Conservation (phyloP, 2,888 invertebrate species). For the Trichogramma dendrolimi region DNA sequence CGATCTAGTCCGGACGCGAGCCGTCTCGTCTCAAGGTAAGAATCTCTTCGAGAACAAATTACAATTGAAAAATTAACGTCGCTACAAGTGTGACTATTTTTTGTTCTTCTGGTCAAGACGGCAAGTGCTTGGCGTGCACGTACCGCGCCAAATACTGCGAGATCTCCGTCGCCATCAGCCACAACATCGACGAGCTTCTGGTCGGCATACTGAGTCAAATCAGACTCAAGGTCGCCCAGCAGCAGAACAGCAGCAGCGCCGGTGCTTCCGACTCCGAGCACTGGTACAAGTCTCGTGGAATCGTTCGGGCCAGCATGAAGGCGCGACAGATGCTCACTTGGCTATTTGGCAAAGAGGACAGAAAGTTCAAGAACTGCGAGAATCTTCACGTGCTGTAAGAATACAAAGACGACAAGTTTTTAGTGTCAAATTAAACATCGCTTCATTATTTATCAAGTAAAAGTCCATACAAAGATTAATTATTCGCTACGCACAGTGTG, state of each 20-base stretch:
- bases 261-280: conserved; percentile 56
- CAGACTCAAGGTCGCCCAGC: conserved; percentile 66
- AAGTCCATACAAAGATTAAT: no score
- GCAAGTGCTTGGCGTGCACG: conserved; percentile 85
- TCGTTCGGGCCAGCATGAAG: conserved; percentile 83
- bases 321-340: conserved; percentile 87
- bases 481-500: no score
- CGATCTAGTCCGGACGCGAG: conserved; percentile 84
- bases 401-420: background rate
- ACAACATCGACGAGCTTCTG: conserved; percentile 92
- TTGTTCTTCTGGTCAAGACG: conserved; percentile 64
- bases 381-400: conserved; percentile 79
- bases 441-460: no score
- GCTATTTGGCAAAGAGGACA: conserved; percentile 86
- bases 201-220: conserved; percentile 91
- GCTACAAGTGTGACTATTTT: background rate
- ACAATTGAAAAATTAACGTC: background rate
- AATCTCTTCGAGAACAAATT: background rate
- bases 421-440: no score
- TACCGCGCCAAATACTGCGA: conserved; percentile 92
- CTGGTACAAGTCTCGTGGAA: conserved; percentile 82
- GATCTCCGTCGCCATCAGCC: conserved; percentile 93
- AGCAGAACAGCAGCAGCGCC: conserved; percentile 52
- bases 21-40: conserved; percentile 85
- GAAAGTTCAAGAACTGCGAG: conserved; percentile 88